Conservation (phyloP, 92 coral and sea anemone species). For the Phymanthus crucifer region DNA sequence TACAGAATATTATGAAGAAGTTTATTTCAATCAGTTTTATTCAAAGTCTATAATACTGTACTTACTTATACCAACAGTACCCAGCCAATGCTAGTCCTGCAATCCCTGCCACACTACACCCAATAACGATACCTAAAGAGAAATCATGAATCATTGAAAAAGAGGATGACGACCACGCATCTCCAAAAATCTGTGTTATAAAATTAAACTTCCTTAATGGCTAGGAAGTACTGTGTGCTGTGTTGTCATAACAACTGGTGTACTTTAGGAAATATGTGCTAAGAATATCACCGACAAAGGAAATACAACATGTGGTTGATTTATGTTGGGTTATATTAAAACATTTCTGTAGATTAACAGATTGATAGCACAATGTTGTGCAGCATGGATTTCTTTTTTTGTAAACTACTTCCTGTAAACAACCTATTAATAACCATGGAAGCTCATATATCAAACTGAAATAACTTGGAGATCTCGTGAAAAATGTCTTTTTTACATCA, state of each 20-base stretch:
- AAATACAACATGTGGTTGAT: neutral
- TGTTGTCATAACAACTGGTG: neutral
- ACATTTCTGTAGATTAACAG: neutral
- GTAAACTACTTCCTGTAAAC: neutral
- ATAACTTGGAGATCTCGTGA: no score
- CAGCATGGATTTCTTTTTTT: neutral
- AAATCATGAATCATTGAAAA: slow-evolving; percentile 19
- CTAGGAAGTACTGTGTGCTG: neutral
- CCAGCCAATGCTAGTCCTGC: slow-evolving; percentile 98
- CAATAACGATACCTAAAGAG: slow-evolving; percentile 85
- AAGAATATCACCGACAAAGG: neutral
- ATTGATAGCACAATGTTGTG: neutral
- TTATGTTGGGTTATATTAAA: neutral
- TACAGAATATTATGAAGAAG: no score
- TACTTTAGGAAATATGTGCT: neutral
- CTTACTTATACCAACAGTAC: slow-evolving; percentile 99
- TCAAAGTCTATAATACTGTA: slow-evolving; percentile 19
- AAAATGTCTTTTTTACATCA: no score
- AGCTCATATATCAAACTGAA: no score
- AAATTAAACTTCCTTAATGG: no score
- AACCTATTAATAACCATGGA: no score
- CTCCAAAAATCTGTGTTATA: neutral
- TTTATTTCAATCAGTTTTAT: no score
- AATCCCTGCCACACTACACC: slow-evolving; percentile 94
- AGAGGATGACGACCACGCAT: neutral